Evolutionary conservation across 2,888 invertebrate species (phyloP), one percentile per base, ranked within the genome.

Genomic region (Apotomis betuletana): DNA sequence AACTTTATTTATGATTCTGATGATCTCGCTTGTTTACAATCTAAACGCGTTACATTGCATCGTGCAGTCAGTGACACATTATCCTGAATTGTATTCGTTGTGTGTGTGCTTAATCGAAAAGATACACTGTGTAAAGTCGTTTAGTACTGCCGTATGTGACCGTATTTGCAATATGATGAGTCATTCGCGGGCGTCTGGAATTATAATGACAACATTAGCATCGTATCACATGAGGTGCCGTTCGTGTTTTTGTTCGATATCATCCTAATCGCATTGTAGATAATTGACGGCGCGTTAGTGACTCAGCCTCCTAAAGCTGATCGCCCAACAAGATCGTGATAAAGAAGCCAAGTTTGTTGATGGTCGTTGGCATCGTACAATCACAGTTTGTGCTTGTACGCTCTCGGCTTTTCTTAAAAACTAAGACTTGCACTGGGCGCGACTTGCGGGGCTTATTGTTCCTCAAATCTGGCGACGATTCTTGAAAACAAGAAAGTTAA

Each of bases 201-300:
- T 70, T 55, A 54, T 70, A 70, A 70, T 61, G 70, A 60, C 65
- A 46, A 67, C 70, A 70, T 70, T 65, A 60, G 62, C 69, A 61
- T 68, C 63, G 54, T 69, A 60, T 61, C 55, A 61, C 55, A 55
- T 64, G 57, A 57, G 59, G 58, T 52, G 51, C 70, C 70, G 70
- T 70, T 70, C 67, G 55, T 61, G 49, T 70, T 65, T 70, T 70
- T 70, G 46, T 70, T 52, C 54, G 70, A 67, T 70, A 61, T 49
- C 54, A 67, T 57, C 70, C 67, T 61, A 55, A 70, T 70, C 65
- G 54, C 36, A 70, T 44, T 65, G 57, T 55, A 58, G 51, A 27
- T 70, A 65, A 70, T 67, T 67, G 70, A 51, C 65, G 65, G 60
- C 27, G n/a, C 27, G n/a, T 55, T 44, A 13, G 67, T 70, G 67